These are phyloP conservation scores for Syngnathus scovelli DNA, from an alignment of 2,113 vertebrate species.

Conservation along the genomic window DNA sequence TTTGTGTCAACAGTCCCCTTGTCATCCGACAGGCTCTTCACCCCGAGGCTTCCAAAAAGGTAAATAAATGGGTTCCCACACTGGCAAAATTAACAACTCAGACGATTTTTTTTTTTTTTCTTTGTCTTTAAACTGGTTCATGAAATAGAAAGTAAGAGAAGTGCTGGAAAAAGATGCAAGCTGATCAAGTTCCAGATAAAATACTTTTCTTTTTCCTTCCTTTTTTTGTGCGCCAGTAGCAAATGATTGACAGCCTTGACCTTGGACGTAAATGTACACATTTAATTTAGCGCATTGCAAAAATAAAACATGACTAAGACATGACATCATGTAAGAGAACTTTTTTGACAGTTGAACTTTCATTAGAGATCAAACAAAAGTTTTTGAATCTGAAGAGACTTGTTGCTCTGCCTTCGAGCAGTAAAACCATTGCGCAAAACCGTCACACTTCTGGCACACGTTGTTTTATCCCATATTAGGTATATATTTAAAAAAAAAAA, in stretches of 20 bases:
- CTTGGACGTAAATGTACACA: not conserved
- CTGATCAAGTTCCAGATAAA: not conserved
- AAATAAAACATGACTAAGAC: not conserved
- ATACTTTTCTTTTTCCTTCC: not conserved
- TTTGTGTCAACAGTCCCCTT: conserved; percentile 86
- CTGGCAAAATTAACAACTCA: not conserved
- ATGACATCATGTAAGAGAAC: not conserved
- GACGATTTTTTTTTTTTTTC: not conserved
- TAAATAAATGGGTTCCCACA: conserved; percentile 57
- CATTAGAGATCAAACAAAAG: not conserved
- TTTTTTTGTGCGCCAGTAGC: not conserved
- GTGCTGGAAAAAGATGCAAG: not conserved
- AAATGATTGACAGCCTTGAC: not conserved
- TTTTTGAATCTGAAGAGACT: not conserved
- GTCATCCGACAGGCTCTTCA: conserved; percentile 89
- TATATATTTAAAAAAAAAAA: not conserved
- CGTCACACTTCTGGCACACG: not conserved
- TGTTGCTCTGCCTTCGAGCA: not conserved
- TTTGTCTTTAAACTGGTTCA: not conserved
- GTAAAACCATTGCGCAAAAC: not conserved
- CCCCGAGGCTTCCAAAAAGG: conserved; percentile 93
- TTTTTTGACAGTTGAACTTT: not conserved
- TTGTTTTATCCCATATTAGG: too few relatives aligned
- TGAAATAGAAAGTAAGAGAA: not conserved
- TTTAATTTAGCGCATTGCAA: not conserved